Conservation (phyloP, 2,113 vertebrate genomes). For the Cygnus buccinator region DNA sequence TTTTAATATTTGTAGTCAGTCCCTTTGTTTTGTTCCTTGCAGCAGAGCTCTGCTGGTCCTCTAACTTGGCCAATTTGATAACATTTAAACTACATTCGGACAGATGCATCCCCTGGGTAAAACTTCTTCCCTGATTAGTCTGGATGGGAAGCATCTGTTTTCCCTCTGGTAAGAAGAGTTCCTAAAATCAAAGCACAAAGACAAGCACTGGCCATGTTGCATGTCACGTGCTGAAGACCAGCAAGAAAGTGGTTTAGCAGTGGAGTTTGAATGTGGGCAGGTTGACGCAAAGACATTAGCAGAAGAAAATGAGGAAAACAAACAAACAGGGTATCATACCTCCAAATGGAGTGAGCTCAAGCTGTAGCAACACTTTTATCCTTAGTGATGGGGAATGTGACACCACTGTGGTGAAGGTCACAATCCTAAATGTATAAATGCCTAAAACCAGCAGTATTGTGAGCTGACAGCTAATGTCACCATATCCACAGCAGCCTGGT, state of each 20-base stretch:
- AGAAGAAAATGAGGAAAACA: background rate
- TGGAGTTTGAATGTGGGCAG: background rate
- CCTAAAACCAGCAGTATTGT: background rate
- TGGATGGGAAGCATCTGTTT: slow-evolving; percentile 72
- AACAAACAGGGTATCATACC: background rate
- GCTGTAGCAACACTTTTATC: background rate
- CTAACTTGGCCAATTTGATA: slow-evolving; percentile 54
- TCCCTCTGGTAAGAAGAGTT: slow-evolving; percentile 48
- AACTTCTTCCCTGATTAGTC: slow-evolving; percentile 62
- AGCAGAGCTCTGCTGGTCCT: slow-evolving; percentile 41
- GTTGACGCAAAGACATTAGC: background rate
- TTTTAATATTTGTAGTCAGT: slow-evolving; percentile 3
- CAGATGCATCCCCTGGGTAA: slow-evolving; percentile 57
- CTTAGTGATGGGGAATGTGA: background rate
- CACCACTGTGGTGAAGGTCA: background rate
- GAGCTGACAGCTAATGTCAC: background rate
- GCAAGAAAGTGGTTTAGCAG: background rate
- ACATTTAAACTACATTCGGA: slow-evolving; percentile 60
- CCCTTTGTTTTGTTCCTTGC: slow-evolving; percentile 20
- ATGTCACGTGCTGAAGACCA: background rate
- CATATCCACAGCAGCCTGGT: background rate
- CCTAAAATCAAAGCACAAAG: slow-evolving; percentile 40
- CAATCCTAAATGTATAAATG: background rate
- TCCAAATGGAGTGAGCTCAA: background rate
- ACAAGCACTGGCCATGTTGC: background rate